phyloP scores from a whole-genome alignment of 2,888 invertebrate species.

The Tuberolachnus salignus region DNA sequence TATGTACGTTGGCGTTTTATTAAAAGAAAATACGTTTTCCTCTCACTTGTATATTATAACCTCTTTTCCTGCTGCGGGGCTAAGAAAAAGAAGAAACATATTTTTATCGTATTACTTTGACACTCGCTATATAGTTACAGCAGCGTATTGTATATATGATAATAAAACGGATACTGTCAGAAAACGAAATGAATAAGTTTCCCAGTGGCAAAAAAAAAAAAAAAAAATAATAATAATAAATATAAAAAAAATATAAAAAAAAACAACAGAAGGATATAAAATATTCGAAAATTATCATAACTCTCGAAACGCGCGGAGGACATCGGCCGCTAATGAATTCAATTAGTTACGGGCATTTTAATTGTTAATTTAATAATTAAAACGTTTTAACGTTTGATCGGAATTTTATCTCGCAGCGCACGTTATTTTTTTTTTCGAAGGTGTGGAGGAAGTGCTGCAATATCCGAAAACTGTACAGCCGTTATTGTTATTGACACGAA shows the following conservation, averaged over 20 bases:
- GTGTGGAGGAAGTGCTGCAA: neutral
- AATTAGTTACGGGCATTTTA: no score
- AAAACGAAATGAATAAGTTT: constrained; percentile 29
- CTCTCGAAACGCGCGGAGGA: neutral
- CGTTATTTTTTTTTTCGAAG: no score
- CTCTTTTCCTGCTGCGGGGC: constrained; percentile 23
- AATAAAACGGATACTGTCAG: constrained; percentile 43
- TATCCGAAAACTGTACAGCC: neutral
- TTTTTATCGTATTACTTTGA: constrained; percentile 35
- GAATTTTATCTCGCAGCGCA: neutral
- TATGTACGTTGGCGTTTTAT: constrained; percentile 38
- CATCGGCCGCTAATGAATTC: no score
- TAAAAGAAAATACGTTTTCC: constrained; percentile 34
- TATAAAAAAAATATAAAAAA: constrained; percentile 17
- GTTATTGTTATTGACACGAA: neutral
- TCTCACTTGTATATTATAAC: constrained; percentile 29
- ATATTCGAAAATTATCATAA: neutral
- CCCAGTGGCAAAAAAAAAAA: neutral
- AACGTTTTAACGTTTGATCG: neutral
- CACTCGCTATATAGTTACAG: neutral
- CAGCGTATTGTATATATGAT: neutral
- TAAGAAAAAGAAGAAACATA: constrained; percentile 7
- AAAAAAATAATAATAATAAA: no score
- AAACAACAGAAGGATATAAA: neutral
- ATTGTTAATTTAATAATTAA: neutral